Conservation (phyloP, 1,140 invertebrate genomes). For the Spodoptera litura region DNA sequence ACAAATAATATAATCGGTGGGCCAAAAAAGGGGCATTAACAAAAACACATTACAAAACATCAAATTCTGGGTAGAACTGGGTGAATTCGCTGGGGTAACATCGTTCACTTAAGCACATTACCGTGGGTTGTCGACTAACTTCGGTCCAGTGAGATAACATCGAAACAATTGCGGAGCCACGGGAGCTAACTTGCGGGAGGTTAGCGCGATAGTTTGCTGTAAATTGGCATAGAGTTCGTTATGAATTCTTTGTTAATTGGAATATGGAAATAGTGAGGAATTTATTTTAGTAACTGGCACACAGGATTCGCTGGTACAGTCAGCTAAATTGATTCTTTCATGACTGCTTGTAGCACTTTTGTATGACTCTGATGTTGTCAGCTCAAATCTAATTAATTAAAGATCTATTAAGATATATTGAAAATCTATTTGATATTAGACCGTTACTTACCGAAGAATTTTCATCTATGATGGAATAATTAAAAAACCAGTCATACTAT, state of each 20-base stretch:
- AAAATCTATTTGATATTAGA: no score
- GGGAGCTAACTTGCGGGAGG: conserved; percentile 66
- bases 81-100: conserved; percentile 75
- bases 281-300: background rate
- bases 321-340: no score
- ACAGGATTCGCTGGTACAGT: no score
- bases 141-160: conserved; percentile 70
- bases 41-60: conserved; percentile 61
- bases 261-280: conserved; percentile 42
- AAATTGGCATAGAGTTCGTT: conserved; percentile 61
- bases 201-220: conserved; percentile 53
- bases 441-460: no score
- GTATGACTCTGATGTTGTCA: no score
- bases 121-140: conserved; percentile 65
- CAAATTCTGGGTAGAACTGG: conserved; percentile 61
- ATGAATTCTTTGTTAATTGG: conserved; percentile 58
- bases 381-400: no score
- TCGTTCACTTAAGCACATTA: conserved; percentile 83
- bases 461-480: no score
- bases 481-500: no score
- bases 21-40: conserved; percentile 38
- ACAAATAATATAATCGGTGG: conserved; percentile 26
- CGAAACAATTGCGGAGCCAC: conserved; percentile 74
- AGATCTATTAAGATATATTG: no score
- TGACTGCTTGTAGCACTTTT: no score